Evolutionary conservation across 2,888 invertebrate species (phyloP).

Genomic region (Agriopis leucophaearia): DNA sequence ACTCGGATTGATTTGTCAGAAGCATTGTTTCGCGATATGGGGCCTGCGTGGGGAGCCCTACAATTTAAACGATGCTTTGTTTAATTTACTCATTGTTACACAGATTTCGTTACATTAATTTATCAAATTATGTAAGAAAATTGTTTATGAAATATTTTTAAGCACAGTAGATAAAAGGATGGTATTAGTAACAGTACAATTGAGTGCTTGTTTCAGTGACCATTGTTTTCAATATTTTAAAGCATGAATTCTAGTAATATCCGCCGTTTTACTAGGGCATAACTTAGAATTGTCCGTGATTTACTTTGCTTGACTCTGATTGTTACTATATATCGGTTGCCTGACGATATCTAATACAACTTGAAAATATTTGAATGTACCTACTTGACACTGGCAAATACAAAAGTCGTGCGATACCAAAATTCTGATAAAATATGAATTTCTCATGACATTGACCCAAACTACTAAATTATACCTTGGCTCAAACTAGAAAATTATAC

Average conservation of each 20-base stretch:
- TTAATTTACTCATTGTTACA: slow-evolving; percentile 42
- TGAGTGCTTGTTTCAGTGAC: not conserved
- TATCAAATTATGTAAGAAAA: not conserved
- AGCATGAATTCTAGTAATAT: too few relatives aligned
- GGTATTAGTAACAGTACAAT: too few relatives aligned
- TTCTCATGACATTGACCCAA: too few relatives aligned
- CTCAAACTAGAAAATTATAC: too few relatives aligned
- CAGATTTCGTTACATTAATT: slow-evolving; percentile 5
- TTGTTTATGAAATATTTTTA: not conserved
- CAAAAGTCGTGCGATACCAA: not conserved
- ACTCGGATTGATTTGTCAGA: slow-evolving; percentile 70
- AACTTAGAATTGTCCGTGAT: too few relatives aligned
- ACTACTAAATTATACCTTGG: too few relatives aligned
- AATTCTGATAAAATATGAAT: slow-evolving; percentile 10
- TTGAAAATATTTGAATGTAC: not conserved
- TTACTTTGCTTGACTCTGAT: too few relatives aligned
- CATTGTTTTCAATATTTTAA: not conserved
- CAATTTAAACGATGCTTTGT: slow-evolving; percentile 43
- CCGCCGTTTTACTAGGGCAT: too few relatives aligned
- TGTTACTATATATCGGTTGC: too few relatives aligned
- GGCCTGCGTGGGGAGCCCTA: slow-evolving; percentile 43
- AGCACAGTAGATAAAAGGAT: too few relatives aligned
- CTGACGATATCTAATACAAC: not conserved
- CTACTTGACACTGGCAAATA: not conserved
- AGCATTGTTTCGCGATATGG: slow-evolving; percentile 58